These are phyloP conservation scores for Clarias fuscus DNA, from an alignment of 2,797 vertebrate genomes.

Conservation along the genomic window DNA sequence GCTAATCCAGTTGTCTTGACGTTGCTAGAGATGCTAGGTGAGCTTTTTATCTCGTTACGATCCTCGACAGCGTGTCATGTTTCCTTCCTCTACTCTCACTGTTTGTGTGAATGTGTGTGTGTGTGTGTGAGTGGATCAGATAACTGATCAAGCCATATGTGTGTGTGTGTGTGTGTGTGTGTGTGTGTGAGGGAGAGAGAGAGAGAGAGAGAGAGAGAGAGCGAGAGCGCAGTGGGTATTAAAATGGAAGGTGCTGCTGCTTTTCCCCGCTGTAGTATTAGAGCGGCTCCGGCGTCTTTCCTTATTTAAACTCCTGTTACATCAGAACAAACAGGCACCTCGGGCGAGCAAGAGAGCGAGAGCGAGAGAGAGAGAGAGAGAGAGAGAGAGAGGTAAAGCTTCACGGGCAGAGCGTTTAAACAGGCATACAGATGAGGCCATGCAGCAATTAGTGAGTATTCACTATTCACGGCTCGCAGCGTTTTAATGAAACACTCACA, in stretches of 20 bases:
- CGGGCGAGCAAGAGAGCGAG: constrained; percentile 15
- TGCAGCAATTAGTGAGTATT: constrained; percentile 46
- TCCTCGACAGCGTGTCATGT: not conserved
- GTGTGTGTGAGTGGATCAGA: not conserved
- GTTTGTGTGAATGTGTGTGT: not conserved
- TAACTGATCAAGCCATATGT: not conserved
- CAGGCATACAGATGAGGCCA: constrained; percentile 52
- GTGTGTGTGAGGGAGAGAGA: not conserved
- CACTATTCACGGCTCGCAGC: constrained; percentile 42
- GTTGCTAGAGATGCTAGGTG: constrained; percentile 10
- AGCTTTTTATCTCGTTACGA: constrained; percentile 17
- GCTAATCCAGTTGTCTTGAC: not conserved
- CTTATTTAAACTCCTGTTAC: constrained; percentile 40
- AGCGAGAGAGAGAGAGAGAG: not conserved
- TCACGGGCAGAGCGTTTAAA: constrained; percentile 43
- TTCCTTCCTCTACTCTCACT: not conserved
- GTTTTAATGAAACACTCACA: constrained; percentile 47
- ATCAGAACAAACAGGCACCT: constrained; percentile 44
- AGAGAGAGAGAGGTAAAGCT: constrained; percentile 17
- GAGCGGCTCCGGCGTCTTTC: constrained; percentile 4
- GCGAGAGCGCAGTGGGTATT: not conserved
- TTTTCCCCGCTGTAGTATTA: constrained; percentile 27
- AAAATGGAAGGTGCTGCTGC: constrained; percentile 15
- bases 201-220: not conserved
- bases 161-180: constrained; percentile 10